Base-by-base conservation (phyloP, 2,113 vertebrate species). In the Nerophis lumbriciformis region DNA sequence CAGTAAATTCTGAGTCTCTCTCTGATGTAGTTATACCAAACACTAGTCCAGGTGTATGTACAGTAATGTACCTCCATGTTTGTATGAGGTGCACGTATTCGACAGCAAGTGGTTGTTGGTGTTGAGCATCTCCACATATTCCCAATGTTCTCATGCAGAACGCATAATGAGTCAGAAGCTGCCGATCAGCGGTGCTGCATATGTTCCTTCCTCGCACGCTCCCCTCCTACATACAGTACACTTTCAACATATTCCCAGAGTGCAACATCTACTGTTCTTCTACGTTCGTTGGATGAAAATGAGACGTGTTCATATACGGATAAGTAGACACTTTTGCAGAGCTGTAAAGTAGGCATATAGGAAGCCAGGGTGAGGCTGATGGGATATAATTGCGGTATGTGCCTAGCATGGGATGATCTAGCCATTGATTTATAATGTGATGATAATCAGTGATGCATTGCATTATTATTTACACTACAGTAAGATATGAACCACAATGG, bases 101-200 rank as follows among this genome's bases (percentile, higher is more conserved):
- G 35, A 68, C 52, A 76, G 53, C 38, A 39, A 63, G 19, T 28
- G 55, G 36, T 60, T 7, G 44, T 59, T 60, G 58, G 5, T 42
- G 52, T 21, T 53, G 15, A 55, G 66, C 66, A 51, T 48, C 45
- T 54, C 53, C 69, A 60, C 66, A 54, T 39, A 55, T 38, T 66
- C 63, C 28, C 9, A 16, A 63, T 67, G 42, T 66, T 59, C 19
- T 47, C 15, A 49, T 50, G 19, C 48, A 49, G 51, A 6, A 14
- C 19, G 15, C 8, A 44, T 64, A 74, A 75, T 71, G 62, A 78
- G 65, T 76, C 39, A 61, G 50, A 64, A 52, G 8, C 36, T 56
- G 53, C 49, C 58, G 48, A 42, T 58, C 39, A 61, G 48, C 6
- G 10, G n/a, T 0, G 15, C 8, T 5, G n/a, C 51, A 39, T 19